Base-by-base conservation (phyloP, 2,113 vertebrate genomes). In the Anoura caudifer region DNA sequence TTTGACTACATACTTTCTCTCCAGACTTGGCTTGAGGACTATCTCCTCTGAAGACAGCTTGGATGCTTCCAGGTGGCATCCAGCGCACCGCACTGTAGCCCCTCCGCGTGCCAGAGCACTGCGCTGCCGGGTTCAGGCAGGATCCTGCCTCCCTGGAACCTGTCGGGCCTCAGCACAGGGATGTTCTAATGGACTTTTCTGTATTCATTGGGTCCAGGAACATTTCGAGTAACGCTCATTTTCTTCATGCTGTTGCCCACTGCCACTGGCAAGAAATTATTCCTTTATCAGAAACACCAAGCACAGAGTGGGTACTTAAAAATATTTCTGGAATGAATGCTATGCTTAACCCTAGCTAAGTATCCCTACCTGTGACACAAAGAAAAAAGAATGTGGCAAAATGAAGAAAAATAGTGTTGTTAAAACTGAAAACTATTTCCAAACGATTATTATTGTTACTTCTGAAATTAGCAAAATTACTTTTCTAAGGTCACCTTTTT, bases 51-150 rank as follows among this genome's bases (percentile, higher is more conserved):
- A 59, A 80, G 72, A 61, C 85, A 56, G 5, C n/a, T 33, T 6
- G 2, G 54, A 6, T 47, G 14, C 13, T 82, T 52, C 76, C 10
- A 17, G 28, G n/a, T 33, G 17, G 72, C 65, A 52, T 5, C 65
- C 7, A 4, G 0, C 19, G 19, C 15, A 17, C 1, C 7, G 22
- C 1, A 0, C 4, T 4, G 5, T 5, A 26, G 28, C 43, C 8
- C 14, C 50, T 41, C 26, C 12, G 31, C 1, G 1, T 1, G 3
- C 16, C 4, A 0, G 36, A 73, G 36, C 19, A 8, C 31, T 6
- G 4, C 4, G 1, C 7, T 24, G 15, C 31, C 12, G 1, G 0
- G 4, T 4, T 47, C 80, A 36, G 7, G 17, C 80, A 33, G 7
- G 14, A 17, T 14, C 38, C 6, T 69, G 33, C 26, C 5, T 24